Evolutionary conservation across 2,113 vertebrate species (phyloP).

Genomic region (Calypte anna): DNA sequence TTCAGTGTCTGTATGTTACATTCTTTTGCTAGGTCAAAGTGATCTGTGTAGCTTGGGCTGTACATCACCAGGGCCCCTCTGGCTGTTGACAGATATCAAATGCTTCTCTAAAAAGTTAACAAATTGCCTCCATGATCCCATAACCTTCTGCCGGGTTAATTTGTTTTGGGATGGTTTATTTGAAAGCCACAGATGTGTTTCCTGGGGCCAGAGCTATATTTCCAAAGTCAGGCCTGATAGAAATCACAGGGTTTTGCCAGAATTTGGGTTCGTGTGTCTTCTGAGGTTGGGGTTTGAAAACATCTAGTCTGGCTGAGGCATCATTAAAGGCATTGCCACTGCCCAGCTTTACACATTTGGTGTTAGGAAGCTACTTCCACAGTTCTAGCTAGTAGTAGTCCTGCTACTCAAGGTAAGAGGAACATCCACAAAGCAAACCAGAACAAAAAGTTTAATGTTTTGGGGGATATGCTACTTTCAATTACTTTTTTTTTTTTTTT

Average conservation of each 20-base stretch:
- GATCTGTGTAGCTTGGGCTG: neutral
- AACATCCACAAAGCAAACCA: neutral
- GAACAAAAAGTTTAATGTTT: neutral
- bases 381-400: neutral
- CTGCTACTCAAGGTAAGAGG: neutral
- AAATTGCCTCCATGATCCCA: accelerated
- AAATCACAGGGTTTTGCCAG: neutral
- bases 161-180: neutral
- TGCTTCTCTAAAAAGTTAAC: neutral
- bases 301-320: neutral
- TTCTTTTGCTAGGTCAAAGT: neutral
- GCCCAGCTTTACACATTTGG: neutral
- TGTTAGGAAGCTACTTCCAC: neutral
- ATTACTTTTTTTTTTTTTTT: too few relatives aligned
- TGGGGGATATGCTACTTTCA: neutral
- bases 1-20: neutral
- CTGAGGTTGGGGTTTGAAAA: neutral
- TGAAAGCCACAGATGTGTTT: neutral
- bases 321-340: neutral
- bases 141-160: neutral
- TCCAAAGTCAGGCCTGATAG: neutral
- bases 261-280: neutral
- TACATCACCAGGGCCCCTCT: neutral
- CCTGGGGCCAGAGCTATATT: neutral
- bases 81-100: neutral